phyloP scores from a whole-genome alignment of 2,113 vertebrate genomes.

The Crypturellus undulatus region DNA sequence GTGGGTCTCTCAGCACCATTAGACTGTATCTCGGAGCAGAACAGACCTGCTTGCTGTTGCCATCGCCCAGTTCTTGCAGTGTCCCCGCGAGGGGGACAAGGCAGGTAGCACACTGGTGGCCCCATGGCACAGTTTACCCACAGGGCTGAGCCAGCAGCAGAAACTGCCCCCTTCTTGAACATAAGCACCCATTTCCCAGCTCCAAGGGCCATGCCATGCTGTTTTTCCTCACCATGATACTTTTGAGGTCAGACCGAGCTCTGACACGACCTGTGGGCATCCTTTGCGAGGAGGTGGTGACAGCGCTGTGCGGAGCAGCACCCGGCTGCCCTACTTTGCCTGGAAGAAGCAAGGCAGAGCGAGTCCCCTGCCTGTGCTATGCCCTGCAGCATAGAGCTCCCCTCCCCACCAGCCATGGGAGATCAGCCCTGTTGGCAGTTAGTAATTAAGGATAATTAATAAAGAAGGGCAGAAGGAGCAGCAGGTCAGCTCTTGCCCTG shows the following conservation, averaged over 20 bases:
- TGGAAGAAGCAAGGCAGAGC: neutral
- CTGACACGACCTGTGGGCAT: accelerated
- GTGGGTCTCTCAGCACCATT: accelerated
- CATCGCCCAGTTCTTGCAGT: neutral
- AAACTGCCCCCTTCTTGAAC: neutral
- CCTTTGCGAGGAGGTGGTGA: accelerated
- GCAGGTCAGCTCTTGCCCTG: neutral
- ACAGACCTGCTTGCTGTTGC: no score
- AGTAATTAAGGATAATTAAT: no score
- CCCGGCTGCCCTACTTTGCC: neutral
- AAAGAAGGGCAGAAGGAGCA: neutral
- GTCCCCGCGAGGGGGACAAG: neutral
- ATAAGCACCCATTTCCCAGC: neutral
- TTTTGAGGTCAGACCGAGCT: neutral
- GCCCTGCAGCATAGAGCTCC: neutral
- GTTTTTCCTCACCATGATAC: accelerated
- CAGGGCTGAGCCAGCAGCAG: neutral
- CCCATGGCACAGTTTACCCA: neutral
- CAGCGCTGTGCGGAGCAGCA: neutral
- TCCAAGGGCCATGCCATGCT: neutral
- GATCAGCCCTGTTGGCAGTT: accelerated
- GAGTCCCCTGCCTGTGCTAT: no score
- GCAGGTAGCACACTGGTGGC: neutral
- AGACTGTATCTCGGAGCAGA: neutral
- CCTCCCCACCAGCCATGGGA: neutral